Evolutionary conservation across 2,888 invertebrate genomes (phyloP).

Genomic region (Athalia circularis): DNA sequence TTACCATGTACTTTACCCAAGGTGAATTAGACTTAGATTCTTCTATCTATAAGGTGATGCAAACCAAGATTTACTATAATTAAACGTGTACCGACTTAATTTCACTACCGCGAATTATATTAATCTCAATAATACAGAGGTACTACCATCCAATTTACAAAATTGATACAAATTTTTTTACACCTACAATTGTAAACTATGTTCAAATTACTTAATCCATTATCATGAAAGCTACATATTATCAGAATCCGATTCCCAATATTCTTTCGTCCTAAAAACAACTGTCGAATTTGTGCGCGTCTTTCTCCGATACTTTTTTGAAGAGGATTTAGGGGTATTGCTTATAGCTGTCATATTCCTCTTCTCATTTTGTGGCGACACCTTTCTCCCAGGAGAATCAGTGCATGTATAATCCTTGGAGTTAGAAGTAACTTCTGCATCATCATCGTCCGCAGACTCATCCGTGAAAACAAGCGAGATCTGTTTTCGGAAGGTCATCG

Average conservation of each 20-base stretch:
- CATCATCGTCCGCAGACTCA: slow-evolving; percentile 9
- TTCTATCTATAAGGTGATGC: too few relatives aligned
- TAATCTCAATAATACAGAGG: too few relatives aligned
- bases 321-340: neutral
- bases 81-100: too few relatives aligned
- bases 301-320: neutral
- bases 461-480: neutral
- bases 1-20: too few relatives aligned
- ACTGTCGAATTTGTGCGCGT: neutral
- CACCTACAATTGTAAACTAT: too few relatives aligned
- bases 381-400: slow-evolving; percentile 10
- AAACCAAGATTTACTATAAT: too few relatives aligned
- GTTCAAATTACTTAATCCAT: neutral
- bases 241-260: slow-evolving; percentile 27
- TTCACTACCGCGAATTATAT: too few relatives aligned
- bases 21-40: too few relatives aligned
- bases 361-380: neutral
- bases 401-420: neutral
- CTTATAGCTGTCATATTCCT: neutral
- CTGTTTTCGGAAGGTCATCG: too few relatives aligned
- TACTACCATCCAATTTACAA: too few relatives aligned
- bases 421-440: neutral
- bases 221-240: neutral
- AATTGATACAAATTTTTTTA: too few relatives aligned
- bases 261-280: slow-evolving; percentile 31